phyloP scores from a whole-genome alignment of 2,797 vertebrate genomes.

The Myiotriccus ornatus region DNA sequence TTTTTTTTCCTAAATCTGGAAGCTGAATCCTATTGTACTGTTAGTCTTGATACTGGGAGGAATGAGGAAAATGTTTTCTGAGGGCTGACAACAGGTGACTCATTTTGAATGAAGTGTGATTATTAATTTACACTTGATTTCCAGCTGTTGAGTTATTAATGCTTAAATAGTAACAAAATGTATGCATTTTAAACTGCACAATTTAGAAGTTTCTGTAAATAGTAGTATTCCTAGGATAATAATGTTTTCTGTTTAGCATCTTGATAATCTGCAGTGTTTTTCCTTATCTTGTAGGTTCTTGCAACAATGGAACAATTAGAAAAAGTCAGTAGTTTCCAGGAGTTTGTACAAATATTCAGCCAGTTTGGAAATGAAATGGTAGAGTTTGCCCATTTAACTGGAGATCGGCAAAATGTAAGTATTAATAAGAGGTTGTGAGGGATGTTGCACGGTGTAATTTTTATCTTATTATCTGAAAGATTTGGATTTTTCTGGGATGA shows the following conservation, averaged over 20 bases:
- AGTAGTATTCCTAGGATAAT: neutral
- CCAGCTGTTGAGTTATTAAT: neutral
- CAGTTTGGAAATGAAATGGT: constrained; percentile 99
- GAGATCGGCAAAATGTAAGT: constrained; percentile 97
- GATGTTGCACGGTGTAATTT: neutral
- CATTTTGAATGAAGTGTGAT: neutral
- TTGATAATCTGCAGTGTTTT: neutral
- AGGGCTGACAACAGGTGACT: neutral
- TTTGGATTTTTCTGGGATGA: neutral
- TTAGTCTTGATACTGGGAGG: neutral
- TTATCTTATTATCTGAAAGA: neutral
- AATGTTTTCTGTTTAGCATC: neutral
- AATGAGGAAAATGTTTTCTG: neutral
- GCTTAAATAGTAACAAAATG: neutral
- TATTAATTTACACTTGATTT: neutral
- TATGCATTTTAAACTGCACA: neutral
- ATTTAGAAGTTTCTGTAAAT: neutral
- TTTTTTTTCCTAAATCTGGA: neutral
- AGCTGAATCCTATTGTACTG: neutral
- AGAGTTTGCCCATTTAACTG: constrained; percentile 97
- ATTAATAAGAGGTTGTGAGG: neutral
- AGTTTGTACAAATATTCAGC: constrained; percentile 99
- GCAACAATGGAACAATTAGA: constrained; percentile 94
- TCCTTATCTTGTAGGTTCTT: constrained; percentile 83
- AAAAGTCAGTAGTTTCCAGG: constrained; percentile 95